These are phyloP conservation scores for Drosophila prostipennis DNA, from an alignment of 2,888 invertebrate genomes.

Conservation along the genomic window DNA sequence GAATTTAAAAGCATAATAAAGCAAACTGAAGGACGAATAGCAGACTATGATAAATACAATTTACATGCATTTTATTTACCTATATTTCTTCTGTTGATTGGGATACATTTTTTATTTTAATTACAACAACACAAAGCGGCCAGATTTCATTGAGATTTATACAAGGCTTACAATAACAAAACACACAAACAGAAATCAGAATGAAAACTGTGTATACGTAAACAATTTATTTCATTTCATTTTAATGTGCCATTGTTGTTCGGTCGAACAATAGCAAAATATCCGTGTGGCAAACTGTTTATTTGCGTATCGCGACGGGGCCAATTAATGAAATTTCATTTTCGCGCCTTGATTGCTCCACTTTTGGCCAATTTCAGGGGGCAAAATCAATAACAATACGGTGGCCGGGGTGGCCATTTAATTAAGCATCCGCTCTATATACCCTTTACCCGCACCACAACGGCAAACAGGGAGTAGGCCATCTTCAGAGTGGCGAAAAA, in stretches of 20 bases:
- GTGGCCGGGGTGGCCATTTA: constrained; percentile 39
- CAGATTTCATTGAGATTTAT: constrained; percentile 35
- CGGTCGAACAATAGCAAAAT: constrained; percentile 20
- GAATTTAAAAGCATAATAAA: constrained; percentile 3
- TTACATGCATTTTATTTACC: neutral
- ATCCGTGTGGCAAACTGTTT: constrained; percentile 51
- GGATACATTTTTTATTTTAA: constrained; percentile 25
- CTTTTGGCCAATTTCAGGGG: constrained; percentile 31
- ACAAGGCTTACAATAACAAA: constrained; percentile 32
- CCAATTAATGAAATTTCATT: constrained; percentile 69
- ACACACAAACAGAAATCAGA: constrained; percentile 29
- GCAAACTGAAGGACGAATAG: neutral
- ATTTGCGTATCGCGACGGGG: constrained; percentile 64
- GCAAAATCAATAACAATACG: constrained; percentile 46
- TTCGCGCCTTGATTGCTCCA: constrained; percentile 52
- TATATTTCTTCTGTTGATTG: neutral
- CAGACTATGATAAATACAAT: neutral
- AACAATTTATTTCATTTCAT: constrained; percentile 55
- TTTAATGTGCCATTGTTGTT: constrained; percentile 48
- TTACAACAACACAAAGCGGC: constrained; percentile 28
- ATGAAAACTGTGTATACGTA: constrained; percentile 31
- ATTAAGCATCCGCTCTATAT: constrained; percentile 45
- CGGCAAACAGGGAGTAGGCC: constrained; percentile 69
- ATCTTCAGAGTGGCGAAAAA: constrained; percentile 64
- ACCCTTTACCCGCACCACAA: constrained; percentile 37